A percentile compares a stretch with the other conserved stretches of the same genome.
Conservation (phyloP, 2,113 vertebrate genomes). For the Galeopterus variegatus region DNA sequence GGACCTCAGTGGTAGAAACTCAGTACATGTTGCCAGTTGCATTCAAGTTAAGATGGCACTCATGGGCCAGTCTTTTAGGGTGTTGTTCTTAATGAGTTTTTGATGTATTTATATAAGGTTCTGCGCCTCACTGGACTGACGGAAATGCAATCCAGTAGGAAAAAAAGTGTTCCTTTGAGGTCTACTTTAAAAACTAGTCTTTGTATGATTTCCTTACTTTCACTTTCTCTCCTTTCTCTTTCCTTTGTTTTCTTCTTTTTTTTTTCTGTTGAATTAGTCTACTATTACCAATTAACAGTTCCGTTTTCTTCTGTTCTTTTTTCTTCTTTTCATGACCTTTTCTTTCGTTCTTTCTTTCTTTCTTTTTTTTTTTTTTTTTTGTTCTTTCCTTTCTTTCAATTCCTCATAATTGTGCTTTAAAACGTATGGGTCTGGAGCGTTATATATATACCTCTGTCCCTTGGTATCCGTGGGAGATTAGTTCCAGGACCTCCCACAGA, state of each 20-base stretch:
- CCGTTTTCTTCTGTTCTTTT: constrained; percentile 20
- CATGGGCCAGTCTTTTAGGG: background rate
- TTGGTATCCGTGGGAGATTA: too few species aligned
- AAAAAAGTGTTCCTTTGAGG: background rate
- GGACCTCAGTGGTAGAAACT: background rate
- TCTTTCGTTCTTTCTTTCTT: background rate
- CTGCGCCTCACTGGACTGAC: background rate
- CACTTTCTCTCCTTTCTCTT: background rate
- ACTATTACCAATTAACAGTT: background rate
- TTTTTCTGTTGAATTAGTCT: background rate
- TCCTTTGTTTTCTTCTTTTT: background rate
- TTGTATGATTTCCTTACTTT: background rate
- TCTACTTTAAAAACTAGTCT: background rate
- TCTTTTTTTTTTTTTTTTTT: background rate
- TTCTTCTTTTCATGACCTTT: background rate
- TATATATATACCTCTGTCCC: background rate
- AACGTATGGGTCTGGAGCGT: constrained; percentile 75
- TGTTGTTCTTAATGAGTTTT: constrained; percentile 21
- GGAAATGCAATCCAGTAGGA: background rate
- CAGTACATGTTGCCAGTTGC: background rate
- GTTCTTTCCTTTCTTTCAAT: constrained; percentile 72
- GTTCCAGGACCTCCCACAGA: too few species aligned
- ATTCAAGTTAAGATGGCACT: constrained; percentile 27
- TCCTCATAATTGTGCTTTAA: constrained; percentile 73
- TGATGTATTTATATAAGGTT: background rate